A percentile compares a stretch with the other conserved stretches of the same genome.
Evolutionary conservation across 2,888 invertebrate genomes (phyloP).

Genomic region (Heterodera filipjevi): DNA sequence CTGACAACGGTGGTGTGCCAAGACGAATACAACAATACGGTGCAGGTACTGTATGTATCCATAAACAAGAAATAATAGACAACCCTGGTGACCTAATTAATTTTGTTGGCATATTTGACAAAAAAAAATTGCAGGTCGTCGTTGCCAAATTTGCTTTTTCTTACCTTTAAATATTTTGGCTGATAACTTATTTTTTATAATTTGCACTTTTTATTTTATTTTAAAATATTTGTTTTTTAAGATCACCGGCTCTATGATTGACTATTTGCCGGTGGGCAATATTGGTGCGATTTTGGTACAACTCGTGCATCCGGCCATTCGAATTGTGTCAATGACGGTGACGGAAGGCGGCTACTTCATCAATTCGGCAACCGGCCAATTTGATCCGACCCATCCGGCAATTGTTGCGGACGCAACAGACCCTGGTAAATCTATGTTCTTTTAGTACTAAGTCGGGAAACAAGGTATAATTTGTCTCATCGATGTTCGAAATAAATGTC

Average conservation of each 20-base stretch:
- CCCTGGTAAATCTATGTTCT: background rate
- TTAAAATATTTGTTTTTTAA: background rate
- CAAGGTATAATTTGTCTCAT: no score
- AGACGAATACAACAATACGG: background rate
- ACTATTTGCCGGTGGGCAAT: slow-evolving; percentile 4
- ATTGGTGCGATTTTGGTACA: background rate
- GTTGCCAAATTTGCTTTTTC: no score
- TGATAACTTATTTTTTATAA: background rate
- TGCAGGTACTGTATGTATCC: background rate
- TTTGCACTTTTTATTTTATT: background rate
- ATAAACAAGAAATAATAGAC: background rate
- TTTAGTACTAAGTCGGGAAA: no score
- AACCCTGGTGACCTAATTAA: background rate
- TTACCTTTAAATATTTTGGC: no score
- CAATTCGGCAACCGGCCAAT: background rate
- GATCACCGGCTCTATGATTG: slow-evolving; percentile 16
- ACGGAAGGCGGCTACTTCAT: slow-evolving; percentile 26
- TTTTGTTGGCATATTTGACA: background rate
- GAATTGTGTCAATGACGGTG: slow-evolving; percentile 18
- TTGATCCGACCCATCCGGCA: background rate
- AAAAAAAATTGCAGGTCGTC: no score
- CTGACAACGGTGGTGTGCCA: slow-evolving; percentile 5
- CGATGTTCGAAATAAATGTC: no score
- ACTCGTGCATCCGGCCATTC: slow-evolving; percentile 4
- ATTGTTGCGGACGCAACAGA: background rate